phyloP scores from a whole-genome alignment of 2,797 vertebrate genomes.

The Babyrousa celebensis region DNA sequence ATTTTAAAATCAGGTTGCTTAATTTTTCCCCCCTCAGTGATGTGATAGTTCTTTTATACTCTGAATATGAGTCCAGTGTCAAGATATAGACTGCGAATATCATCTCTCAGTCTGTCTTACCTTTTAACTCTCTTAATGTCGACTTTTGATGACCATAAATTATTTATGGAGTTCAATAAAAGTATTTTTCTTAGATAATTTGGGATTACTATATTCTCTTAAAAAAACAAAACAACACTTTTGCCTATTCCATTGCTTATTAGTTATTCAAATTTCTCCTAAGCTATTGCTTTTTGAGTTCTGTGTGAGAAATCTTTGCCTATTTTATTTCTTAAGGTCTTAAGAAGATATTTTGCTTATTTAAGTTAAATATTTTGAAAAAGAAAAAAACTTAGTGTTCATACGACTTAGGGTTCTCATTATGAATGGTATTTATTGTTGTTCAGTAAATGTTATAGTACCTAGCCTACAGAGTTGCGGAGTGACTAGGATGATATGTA shows the following conservation, averaged over 20 bases:
- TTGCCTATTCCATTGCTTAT: neutral
- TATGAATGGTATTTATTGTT: constrained; percentile 5
- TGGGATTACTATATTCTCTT: neutral
- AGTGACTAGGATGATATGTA: neutral
- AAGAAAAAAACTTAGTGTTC: neutral
- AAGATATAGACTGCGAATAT: neutral
- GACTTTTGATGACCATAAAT: neutral
- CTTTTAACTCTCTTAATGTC: neutral
- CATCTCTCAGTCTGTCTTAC: neutral
- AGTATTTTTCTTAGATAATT: constrained; percentile 20
- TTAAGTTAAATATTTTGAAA: constrained; percentile 3
- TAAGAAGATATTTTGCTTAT: too few species aligned
- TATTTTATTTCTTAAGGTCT: constrained; percentile 11
- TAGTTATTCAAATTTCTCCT: constrained; percentile 17
- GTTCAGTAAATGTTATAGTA: neutral
- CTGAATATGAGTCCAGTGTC: neutral
- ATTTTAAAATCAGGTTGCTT: neutral
- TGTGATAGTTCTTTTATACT: neutral
- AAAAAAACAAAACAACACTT: neutral
- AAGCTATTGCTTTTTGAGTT: neutral
- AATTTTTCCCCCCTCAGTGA: neutral
- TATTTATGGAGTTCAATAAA: neutral
- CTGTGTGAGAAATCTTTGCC: neutral
- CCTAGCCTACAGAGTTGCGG: neutral
- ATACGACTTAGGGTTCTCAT: neutral